Base-by-base conservation (phyloP, 2,113 vertebrate species). In the Orientallactaga bullata region DNA sequence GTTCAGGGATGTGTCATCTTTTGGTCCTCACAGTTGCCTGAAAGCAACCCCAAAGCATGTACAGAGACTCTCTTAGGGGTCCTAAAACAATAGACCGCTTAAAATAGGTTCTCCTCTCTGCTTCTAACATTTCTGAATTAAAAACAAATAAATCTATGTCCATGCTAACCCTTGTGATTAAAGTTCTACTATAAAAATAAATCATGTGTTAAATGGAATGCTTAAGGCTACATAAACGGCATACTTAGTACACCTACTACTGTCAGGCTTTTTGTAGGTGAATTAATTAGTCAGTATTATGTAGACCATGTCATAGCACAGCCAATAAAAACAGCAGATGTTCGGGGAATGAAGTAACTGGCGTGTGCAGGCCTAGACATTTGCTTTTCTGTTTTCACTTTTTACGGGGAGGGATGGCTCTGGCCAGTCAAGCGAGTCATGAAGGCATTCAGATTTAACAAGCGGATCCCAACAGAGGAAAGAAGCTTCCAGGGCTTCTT, bases 301-400 rank as follows among this genome's bases (percentile, higher is more conserved):
- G 80, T 76, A 72, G 78, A 68, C 69, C 74, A 0, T 32, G 61
- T 94, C 91, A 42, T 20, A 42, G 28, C 94, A 30, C 8, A 15
- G 94, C 92, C 95, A 95, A 72, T 87, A 81, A 78, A 80, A 94
- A 95, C 95, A 95, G 23, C 68, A 91, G 84, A 74, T 91, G 73
- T 61, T 61, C 72, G 18, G 37, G 77, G 73, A 78, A 42, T 96
- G 94, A 95, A 78, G 94, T 73, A 74, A 51, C 73, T n/a, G 37
- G 55, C 9, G 12, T 18, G 21, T 11, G 47, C 96, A 93, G 93
- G 89, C 89, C 93, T 78, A 83, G 94, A 90, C 97, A 51, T n/a
- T 39, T 2, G 77, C 80, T 74, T 73, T 83, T 77, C 6, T 79
- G 68, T 86, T 87, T 94, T 90, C 35, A 26, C 74, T 92, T 88